Base-by-base conservation (phyloP, 2,888 invertebrate genomes). In the Anoplius nigerrimus region DNA sequence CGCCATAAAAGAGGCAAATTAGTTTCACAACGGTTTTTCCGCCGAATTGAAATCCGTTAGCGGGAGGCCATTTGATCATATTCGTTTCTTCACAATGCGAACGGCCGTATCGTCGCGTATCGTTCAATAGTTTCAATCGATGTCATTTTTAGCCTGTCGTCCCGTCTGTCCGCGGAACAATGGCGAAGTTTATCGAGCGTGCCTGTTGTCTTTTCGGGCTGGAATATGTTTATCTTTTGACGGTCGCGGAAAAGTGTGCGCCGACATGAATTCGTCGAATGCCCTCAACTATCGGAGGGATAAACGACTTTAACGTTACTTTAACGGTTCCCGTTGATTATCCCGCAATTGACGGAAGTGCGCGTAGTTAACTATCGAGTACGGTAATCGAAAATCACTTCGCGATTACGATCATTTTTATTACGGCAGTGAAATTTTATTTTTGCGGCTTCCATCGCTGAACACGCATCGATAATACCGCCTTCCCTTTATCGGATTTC, bases 171-270 rank as follows among this genome's bases (percentile, higher is more conserved):
- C 43, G 34, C 48, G 65, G 60, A 56, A 78, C 79, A 80, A 78
- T 75, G 70, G 78, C 66, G 76, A 80, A 81, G 75, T 76, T 72
- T 80, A 82, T 82, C 80, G 78, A 79, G 66, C 72, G 70, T 66
- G 16, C 58, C 45, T 56, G 67, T 68, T 66, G 60, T 53, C 34
- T 22, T 46, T 45, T 59, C 27, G n/a, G n/a, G n/a, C n/a, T n/a
- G n/a, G n/a, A n/a, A n/a, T n/a, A n/a, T n/a, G n/a, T n/a, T n/a
- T n/a, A n/a, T n/a, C n/a, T n/a, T n/a, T n/a, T n/a, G n/a, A n/a
- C n/a, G n/a, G n/a, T n/a, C n/a, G n/a, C n/a, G n/a, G n/a, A n/a
- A n/a, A n/a, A n/a, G n/a, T n/a, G n/a, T n/a, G n/a, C n/a, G n/a
- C n/a, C n/a, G n/a, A n/a, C n/a, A n/a, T n/a, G n/a, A n/a, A n/a